phyloP scores from a whole-genome alignment of 2,113 vertebrate species.

The Ellobius talpinus region DNA sequence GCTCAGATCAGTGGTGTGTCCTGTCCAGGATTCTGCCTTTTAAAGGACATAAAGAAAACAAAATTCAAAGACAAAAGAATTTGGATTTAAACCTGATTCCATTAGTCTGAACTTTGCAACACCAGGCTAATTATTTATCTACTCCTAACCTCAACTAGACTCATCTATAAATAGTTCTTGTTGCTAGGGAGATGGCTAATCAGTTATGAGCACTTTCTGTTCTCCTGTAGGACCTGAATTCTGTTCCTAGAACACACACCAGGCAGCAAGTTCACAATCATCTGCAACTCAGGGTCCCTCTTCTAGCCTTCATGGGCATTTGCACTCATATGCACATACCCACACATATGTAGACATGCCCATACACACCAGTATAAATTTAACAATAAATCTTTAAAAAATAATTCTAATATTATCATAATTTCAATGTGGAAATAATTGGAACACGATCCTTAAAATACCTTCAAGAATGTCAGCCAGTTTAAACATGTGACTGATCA shows the following conservation, averaged over 20 bases:
- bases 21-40: constrained; percentile 62
- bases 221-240: not conserved
- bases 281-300: not conserved
- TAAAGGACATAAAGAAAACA: constrained; percentile 67
- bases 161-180: constrained; percentile 24
- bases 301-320: too few relatives aligned
- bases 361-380: not conserved
- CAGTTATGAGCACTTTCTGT: not conserved
- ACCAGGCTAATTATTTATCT: constrained; percentile 30
- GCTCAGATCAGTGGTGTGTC: constrained; percentile 70
- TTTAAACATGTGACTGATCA: constrained; percentile 5
- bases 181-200: not conserved
- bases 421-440: not conserved
- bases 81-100: not conserved
- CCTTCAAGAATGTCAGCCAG: not conserved
- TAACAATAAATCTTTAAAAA: not conserved
- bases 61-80: constrained; percentile 45
- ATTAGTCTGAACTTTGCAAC: not conserved
- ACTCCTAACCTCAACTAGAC: not conserved
- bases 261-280: too few relatives aligned
- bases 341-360: not conserved
- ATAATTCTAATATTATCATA: not conserved
- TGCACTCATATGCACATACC: too few relatives aligned
- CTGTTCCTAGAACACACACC: not conserved
- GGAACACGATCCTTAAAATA: not conserved